Percentiles rank a stretch among this genome's conserved stretches.
These are phyloP conservation scores for Aleiodes alternator DNA, from an alignment of 2,888 invertebrate species.

Conservation along the genomic window DNA sequence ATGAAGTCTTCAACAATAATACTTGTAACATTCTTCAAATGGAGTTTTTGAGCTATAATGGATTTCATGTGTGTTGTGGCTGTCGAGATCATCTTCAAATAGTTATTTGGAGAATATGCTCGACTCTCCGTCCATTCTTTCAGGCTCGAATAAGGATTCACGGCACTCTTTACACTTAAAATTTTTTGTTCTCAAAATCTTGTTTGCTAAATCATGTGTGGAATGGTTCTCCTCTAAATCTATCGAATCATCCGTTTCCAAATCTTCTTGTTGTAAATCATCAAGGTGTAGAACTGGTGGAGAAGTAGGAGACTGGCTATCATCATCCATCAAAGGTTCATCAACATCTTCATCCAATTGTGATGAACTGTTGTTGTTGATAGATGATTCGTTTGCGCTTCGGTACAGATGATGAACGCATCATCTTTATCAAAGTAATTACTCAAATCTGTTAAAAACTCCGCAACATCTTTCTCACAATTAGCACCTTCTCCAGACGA, in stretches of 20 bases:
- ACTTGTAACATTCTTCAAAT: not conserved
- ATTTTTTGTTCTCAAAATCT: not conserved
- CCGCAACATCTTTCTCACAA: constrained; percentile 28
- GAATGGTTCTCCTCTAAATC: not conserved
- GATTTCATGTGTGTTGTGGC: not conserved
- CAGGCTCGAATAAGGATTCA: not conserved
- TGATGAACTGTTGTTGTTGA: not conserved
- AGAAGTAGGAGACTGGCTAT: not conserved
- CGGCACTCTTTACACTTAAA: not conserved
- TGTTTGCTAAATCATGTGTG: not conserved
- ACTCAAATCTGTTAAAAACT: constrained; percentile 4
- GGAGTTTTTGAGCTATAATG: not conserved
- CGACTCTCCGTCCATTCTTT: no score
- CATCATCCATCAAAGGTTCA: no score
- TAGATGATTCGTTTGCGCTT: not conserved
- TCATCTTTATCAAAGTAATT: not conserved
- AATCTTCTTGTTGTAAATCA: not conserved
- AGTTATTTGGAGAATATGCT: not conserved
- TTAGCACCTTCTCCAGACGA: constrained; percentile 28
- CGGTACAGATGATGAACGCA: no score
- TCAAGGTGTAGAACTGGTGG: not conserved
- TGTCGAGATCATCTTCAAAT: not conserved
- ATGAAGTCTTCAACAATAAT: not conserved
- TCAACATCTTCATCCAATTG: no score
- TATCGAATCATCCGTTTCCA: not conserved